Conservation (phyloP, 2,113 vertebrate genomes). For the Carettochelys insculpta region DNA sequence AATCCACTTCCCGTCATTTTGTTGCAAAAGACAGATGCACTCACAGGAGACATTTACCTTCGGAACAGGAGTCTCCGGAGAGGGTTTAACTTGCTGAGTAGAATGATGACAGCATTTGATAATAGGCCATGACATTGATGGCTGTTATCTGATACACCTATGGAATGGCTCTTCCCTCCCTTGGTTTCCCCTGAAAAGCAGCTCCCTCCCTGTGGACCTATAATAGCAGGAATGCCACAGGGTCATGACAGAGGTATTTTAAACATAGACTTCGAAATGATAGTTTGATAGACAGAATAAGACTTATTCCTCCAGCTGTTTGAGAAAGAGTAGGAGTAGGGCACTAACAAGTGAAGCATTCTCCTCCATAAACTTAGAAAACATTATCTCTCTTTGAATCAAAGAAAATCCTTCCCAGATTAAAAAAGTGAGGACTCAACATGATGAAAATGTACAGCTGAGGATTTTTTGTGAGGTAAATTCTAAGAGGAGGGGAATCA, state of each 20-base stretch:
- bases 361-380: not conserved
- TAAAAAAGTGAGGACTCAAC: not conserved
- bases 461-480: not conserved
- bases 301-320: conserved; percentile 69
- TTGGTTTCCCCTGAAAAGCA: not conserved
- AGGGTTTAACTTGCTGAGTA: not conserved
- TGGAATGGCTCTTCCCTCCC: conserved; percentile 16
- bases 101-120: conserved; percentile 51
- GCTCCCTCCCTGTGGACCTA: conserved; percentile 55
- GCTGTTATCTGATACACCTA: conserved; percentile 66
- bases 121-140: conserved; percentile 27
- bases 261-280: conserved; percentile 60
- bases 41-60: conserved; percentile 7
- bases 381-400: not conserved
- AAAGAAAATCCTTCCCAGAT: not conserved
- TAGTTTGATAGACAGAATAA: conserved; percentile 68
- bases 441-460: not conserved
- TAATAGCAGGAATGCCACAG: conserved; percentile 56
- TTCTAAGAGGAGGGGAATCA: conserved; percentile 3
- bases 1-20: not conserved
- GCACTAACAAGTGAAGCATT: not conserved
- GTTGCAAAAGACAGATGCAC: not conserved
- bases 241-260: conserved; percentile 75
- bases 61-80: conserved; percentile 16
- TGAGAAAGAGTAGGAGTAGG: not conserved